A percentile compares a stretch with the other conserved stretches of the same genome.
Conservation (phyloP, 2,888 invertebrate species). For the Orthonevra nobilis region DNA sequence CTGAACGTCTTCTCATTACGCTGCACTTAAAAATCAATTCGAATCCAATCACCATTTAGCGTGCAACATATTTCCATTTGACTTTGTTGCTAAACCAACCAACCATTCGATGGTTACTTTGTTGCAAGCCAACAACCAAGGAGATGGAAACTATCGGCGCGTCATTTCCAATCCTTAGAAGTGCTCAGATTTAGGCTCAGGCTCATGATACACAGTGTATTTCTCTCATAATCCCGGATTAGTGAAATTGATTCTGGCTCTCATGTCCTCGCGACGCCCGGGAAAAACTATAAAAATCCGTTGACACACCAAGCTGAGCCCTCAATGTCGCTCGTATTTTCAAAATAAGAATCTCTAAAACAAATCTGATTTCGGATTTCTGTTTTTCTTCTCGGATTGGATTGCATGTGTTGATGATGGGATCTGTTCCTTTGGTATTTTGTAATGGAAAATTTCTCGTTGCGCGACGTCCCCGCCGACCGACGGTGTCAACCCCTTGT, state of each 20-base stretch:
- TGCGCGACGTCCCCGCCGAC: too few relatives aligned
- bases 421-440: neutral
- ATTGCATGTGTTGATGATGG: neutral
- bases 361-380: conserved; percentile 33
- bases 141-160: conserved; percentile 2
- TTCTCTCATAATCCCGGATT: conserved; percentile 65
- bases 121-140: conserved; percentile 1
- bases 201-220: conserved; percentile 42
- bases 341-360: conserved; percentile 44
- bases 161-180: neutral
- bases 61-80: neutral
- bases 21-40: conserved; percentile 65
- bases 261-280: neutral
- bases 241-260: conserved; percentile 69
- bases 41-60: conserved; percentile 44
- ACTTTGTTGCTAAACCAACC: conserved; percentile 53
- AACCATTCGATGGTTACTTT: conserved; percentile 22
- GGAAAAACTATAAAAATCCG: conserved; percentile 60
- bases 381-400: conserved; percentile 18
- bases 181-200: neutral
- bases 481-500: conserved; percentile 68
- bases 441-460: too few relatives aligned
- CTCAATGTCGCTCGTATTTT: conserved; percentile 27
- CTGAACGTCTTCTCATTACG: conserved; percentile 41
- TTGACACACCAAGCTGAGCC: too few relatives aligned